These are phyloP conservation scores for Drosophila gunungcola DNA, from an alignment of 1,140 invertebrate species.

Conservation along the genomic window DNA sequence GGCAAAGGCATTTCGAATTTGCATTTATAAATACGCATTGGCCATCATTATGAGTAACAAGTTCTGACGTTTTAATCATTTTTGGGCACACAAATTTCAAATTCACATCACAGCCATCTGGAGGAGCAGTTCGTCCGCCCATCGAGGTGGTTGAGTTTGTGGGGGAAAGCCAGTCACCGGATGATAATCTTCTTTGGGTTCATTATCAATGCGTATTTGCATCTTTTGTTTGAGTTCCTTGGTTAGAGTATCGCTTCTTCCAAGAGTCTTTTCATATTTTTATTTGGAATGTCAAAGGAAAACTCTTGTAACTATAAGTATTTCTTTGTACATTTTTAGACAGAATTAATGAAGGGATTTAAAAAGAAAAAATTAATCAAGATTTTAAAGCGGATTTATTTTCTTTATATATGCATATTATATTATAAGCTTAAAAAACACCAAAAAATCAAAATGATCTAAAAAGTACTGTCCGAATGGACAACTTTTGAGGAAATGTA, in stretches of 20 bases:
- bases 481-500: too few relatives aligned
- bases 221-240: conserved; percentile 60
- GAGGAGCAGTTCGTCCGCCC: conserved; percentile 10
- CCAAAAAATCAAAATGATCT: too few relatives aligned
- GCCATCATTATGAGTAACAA: conserved; percentile 76
- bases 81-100: conserved; percentile 49
- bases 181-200: conserved; percentile 53
- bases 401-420: too few relatives aligned
- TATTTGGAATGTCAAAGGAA: background rate
- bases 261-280: conserved; percentile 2
- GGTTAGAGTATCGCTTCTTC: conserved; percentile 2
- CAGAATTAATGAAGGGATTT: too few relatives aligned
- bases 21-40: conserved; percentile 78
- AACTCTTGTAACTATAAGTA: too few relatives aligned
- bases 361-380: too few relatives aligned
- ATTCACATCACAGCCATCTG: conserved; percentile 45
- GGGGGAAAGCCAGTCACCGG: conserved; percentile 30
- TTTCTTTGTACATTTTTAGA: too few relatives aligned
- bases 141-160: background rate
- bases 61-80: conserved; percentile 61
- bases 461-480: too few relatives aligned
- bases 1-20: conserved; percentile 59
- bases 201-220: conserved; percentile 70
- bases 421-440: too few relatives aligned
- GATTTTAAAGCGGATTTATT: too few relatives aligned